phyloP scores from a whole-genome alignment of 2,888 invertebrate species.

The Plebejus argus region DNA sequence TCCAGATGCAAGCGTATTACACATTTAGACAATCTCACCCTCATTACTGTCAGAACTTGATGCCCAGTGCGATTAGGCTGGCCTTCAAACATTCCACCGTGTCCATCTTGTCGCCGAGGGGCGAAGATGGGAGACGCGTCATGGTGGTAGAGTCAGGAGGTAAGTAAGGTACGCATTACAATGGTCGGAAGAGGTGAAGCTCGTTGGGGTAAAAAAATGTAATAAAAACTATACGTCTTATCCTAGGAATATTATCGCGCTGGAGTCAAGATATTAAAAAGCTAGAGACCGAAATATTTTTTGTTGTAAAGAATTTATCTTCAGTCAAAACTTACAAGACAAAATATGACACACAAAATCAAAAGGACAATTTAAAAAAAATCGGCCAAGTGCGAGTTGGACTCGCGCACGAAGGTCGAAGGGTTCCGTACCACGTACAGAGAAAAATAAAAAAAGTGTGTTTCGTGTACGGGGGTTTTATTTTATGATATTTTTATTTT shows the following conservation, averaged over 20 bases:
- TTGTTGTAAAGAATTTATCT: no score
- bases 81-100: constrained; percentile 85
- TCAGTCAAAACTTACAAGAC: no score
- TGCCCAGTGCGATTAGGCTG: constrained; percentile 82
- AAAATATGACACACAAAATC: background rate
- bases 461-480: no score
- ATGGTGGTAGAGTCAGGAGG: constrained; percentile 87
- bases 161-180: constrained; percentile 55
- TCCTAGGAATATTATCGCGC: no score
- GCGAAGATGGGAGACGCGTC: constrained; percentile 84
- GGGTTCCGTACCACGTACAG: no score
- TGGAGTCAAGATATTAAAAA: no score
- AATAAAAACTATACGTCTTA: background rate
- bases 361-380: no score
- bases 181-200: background rate
- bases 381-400: no score
- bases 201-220: background rate
- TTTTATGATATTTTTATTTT: constrained; percentile 10
- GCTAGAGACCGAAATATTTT: no score
- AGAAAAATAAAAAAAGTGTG: no score
- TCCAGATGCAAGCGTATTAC: constrained; percentile 87
- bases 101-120: constrained; percentile 85
- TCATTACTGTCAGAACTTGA: constrained; percentile 81
- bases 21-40: constrained; percentile 84
- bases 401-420: no score